Conservation (phyloP, 2,888 invertebrate species). For the Drosophila birchii region DNA sequence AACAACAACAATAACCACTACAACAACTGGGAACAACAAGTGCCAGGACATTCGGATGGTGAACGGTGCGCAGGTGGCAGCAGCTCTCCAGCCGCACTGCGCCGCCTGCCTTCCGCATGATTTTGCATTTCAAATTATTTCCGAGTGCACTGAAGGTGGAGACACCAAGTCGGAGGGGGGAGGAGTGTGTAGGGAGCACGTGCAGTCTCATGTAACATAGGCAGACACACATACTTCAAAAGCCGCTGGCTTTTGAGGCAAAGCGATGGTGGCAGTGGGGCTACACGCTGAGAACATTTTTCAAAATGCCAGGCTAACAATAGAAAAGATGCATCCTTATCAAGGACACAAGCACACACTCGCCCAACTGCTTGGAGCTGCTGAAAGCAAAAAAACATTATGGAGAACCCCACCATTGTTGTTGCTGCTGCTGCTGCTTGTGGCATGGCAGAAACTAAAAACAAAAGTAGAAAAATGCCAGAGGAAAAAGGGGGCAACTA, state of each 20-base stretch:
- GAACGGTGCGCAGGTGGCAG: slow-evolving; percentile 45
- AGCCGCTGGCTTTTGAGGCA: slow-evolving; percentile 67
- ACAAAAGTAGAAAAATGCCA: slow-evolving; percentile 43
- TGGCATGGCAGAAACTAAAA: slow-evolving; percentile 57
- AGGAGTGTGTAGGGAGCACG: slow-evolving; percentile 42
- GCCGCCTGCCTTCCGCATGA: slow-evolving; percentile 74
- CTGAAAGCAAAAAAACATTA: slow-evolving; percentile 62
- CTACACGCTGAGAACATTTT: slow-evolving; percentile 58
- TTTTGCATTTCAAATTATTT: slow-evolving; percentile 78
- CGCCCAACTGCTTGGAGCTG: slow-evolving; percentile 50
- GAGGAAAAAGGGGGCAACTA: slow-evolving; percentile 16
- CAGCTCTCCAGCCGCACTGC: slow-evolving; percentile 61
- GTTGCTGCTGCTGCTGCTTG: slow-evolving; percentile 37
- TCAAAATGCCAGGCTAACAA: slow-evolving; percentile 80
- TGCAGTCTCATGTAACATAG: slow-evolving; percentile 54
- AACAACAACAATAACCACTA: slow-evolving; percentile 28
- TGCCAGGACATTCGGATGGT: slow-evolving; percentile 28
- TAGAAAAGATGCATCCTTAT: slow-evolving; percentile 81
- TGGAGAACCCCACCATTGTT: slow-evolving; percentile 9
- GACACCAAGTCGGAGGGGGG: background rate
- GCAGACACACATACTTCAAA: slow-evolving; percentile 62
- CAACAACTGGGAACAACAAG: slow-evolving; percentile 25
- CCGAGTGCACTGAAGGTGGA: slow-evolving; percentile 54
- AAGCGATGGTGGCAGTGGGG: slow-evolving; percentile 19
- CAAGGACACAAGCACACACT: slow-evolving; percentile 72